These are phyloP conservation scores for Pelochelys cantorii DNA, from an alignment of 2,797 vertebrate genomes.

Conservation along the genomic window DNA sequence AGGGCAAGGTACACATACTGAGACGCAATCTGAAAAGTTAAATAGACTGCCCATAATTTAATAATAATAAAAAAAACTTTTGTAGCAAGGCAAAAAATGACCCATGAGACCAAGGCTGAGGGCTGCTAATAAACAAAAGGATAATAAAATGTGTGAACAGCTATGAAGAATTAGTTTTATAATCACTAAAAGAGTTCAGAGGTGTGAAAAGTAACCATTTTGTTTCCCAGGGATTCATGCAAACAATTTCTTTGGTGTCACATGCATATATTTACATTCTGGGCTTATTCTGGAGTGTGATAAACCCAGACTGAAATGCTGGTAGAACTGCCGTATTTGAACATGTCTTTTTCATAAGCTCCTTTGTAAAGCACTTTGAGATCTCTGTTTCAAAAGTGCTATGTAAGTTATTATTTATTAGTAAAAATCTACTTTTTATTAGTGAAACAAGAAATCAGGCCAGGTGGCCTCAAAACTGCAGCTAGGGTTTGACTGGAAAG, in stretches of 20 bases:
- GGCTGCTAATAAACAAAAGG: not conserved
- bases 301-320: not conserved
- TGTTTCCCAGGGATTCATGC: not conserved
- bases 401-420: not conserved
- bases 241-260: not conserved
- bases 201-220: not conserved
- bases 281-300: not conserved
- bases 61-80: not conserved
- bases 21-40: fast-evolving
- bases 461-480: not conserved
- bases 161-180: not conserved
- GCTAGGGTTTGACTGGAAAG: not conserved
- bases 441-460: not conserved
- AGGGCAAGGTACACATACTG: not conserved
- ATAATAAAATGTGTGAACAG: not conserved
- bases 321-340: not conserved
- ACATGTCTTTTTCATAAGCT: not conserved
- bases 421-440: not conserved
- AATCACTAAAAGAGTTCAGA: not conserved
- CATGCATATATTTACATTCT: no score
- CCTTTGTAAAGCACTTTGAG: not conserved
- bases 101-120: not conserved
- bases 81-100: not conserved
- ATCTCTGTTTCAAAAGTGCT: not conserved
- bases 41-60: not conserved